These are phyloP conservation scores for Catamblyrhynchus diadema DNA, from an alignment of 2,797 vertebrate species.

Conservation along the genomic window DNA sequence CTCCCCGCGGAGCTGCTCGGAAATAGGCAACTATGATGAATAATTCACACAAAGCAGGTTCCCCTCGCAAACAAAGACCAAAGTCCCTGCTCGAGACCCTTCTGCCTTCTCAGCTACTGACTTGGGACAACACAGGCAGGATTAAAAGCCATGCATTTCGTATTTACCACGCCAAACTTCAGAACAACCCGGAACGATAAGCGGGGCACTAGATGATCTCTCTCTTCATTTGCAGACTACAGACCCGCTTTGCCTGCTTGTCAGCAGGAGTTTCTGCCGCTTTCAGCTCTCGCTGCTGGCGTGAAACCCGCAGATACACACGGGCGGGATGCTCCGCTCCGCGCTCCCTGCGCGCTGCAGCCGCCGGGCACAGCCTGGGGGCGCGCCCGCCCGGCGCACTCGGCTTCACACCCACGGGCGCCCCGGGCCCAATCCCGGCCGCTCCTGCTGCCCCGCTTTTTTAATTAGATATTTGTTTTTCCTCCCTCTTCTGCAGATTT, in stretches of 20 bases:
- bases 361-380: neutral
- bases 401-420: neutral
- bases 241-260: neutral
- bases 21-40: slow-evolving; percentile 6
- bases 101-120: neutral
- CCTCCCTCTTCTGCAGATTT: neutral
- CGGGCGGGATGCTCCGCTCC: neutral
- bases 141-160: neutral
- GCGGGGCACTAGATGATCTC: neutral
- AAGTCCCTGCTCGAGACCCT: neutral
- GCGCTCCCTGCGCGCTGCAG: neutral
- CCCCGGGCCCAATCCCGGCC: neutral
- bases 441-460: neutral
- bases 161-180: neutral
- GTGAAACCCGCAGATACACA: rapidly evolving
- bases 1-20: slow-evolving; percentile 33
- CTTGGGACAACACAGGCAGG: neutral
- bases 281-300: neutral
- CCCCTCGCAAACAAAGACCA: neutral
- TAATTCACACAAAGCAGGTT: slow-evolving; percentile 5
- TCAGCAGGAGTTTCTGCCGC: neutral
- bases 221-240: neutral
- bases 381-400: neutral
- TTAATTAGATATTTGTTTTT: neutral
- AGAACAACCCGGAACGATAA: neutral